A percentile compares a stretch with the other conserved stretches of the same genome.
phyloP scores from a whole-genome alignment of 2,113 vertebrate genomes.

The Columbina picui region DNA sequence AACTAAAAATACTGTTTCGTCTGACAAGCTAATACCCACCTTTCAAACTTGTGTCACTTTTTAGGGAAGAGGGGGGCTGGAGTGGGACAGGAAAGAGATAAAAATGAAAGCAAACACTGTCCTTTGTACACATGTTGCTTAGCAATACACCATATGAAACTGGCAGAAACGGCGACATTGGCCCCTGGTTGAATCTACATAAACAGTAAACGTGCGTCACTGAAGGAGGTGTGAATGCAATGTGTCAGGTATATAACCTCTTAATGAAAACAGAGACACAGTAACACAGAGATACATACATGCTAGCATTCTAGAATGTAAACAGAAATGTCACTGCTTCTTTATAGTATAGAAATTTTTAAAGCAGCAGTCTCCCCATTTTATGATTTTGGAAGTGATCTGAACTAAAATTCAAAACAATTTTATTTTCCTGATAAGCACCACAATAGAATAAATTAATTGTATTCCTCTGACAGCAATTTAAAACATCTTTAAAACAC shows the following conservation, averaged over 20 bases:
- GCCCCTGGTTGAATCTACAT: not conserved
- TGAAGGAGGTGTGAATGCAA: not conserved
- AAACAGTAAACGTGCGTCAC: not conserved
- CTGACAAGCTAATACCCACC: conserved; percentile 43
- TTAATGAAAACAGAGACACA: not conserved
- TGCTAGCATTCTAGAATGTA: not conserved
- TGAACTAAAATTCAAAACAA: not conserved
- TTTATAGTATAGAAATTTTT: not conserved
- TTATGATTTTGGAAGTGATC: not conserved
- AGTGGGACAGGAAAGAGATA: not conserved
- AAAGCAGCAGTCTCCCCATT: not conserved
- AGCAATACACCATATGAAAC: conserved; percentile 32
- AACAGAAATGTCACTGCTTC: not conserved
- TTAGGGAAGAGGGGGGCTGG: not conserved
- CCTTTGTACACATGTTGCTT: conserved; percentile 24
- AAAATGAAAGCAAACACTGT: conserved; percentile 17
- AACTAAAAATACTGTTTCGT: conserved; percentile 47
- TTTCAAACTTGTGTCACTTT: conserved; percentile 33
- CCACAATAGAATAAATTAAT: not conserved
- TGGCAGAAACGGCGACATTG: not conserved
- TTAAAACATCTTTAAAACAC: not conserved
- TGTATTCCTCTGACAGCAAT: not conserved
- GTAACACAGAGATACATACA: not conserved
- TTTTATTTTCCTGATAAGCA: not conserved
- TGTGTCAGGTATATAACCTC: not conserved